These are phyloP conservation scores for Alviniconcha strummeri DNA, from an alignment of 2,888 invertebrate species.

Conservation along the genomic window DNA sequence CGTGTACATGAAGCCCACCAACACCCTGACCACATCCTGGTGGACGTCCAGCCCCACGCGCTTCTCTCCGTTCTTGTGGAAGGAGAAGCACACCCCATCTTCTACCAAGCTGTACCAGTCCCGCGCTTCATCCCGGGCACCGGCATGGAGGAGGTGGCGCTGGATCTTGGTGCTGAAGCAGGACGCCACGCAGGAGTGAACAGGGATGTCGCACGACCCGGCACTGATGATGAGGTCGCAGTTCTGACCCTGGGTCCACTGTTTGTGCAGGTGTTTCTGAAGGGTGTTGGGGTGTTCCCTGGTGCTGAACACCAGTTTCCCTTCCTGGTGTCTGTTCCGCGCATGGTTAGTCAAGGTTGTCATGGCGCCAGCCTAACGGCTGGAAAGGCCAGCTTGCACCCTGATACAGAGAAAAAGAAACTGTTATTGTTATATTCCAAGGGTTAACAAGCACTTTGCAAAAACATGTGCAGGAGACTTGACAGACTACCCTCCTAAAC, in stretches of 20 bases:
- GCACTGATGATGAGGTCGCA: conserved; percentile 17
- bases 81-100: neutral
- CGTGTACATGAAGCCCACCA: conserved; percentile 18
- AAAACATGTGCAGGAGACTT: too few relatives aligned
- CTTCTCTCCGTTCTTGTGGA: neutral
- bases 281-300: neutral
- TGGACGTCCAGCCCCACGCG: neutral
- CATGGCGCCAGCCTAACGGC: too few relatives aligned
- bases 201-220: neutral
- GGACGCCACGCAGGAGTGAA: conserved; percentile 10
- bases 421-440: too few relatives aligned
- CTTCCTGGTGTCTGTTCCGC: neutral
- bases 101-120: neutral
- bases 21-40: neutral
- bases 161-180: conserved; percentile 17
- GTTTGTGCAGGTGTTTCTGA: conserved; percentile 5
- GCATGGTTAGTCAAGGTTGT: too few relatives aligned
- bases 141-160: conserved; percentile 2
- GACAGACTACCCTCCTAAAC: too few relatives aligned
- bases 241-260: neutral
- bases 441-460: too few relatives aligned
- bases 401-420: too few relatives aligned
- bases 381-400: too few relatives aligned
- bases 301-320: neutral
- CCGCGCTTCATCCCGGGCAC: neutral